Percentiles rank a stretch among this genome's conserved stretches.
These are phyloP conservation scores for Unio delphinus DNA, from an alignment of 2,888 invertebrate species.

Conservation along the genomic window DNA sequence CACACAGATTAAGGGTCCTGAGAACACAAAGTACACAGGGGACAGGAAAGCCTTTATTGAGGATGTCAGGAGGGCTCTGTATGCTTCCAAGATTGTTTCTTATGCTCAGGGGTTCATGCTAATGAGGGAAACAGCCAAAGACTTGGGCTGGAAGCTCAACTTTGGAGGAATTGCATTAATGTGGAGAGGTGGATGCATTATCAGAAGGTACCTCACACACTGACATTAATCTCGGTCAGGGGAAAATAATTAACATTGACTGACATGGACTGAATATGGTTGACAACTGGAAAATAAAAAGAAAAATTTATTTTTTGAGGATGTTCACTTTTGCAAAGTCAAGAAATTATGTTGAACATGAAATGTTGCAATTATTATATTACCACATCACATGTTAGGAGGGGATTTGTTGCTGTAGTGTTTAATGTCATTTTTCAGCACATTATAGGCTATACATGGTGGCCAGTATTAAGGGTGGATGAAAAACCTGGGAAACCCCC, in stretches of 20 bases:
- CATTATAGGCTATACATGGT: no score
- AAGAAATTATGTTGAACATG: no score
- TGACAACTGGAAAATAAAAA: no score
- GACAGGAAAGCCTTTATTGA: constrained; percentile 87
- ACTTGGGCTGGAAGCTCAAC: constrained; percentile 94
- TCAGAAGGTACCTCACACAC: constrained; percentile 79
- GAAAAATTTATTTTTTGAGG: no score
- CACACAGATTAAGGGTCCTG: constrained; percentile 78
- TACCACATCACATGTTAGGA: no score
- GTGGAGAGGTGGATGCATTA: constrained; percentile 99
- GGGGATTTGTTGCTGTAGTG: no score
- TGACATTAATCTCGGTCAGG: not conserved
- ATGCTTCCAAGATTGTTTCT: constrained; percentile 97
- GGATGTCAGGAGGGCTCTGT: constrained; percentile 90
- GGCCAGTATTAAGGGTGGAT: no score
- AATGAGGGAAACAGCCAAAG: constrained; percentile 90
- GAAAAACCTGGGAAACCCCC: no score
- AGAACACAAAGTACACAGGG: constrained; percentile 75
- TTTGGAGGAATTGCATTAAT: constrained; percentile 98
- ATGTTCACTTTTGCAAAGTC: no score
- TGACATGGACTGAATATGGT: no score
- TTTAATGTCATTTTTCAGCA: no score
- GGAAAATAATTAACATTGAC: not conserved
- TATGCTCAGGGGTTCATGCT: constrained; percentile 97
- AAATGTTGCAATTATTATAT: no score